Evolutionary conservation across 2,113 vertebrate genomes (phyloP).

Genomic region (Cyphotilapia sp.): DNA sequence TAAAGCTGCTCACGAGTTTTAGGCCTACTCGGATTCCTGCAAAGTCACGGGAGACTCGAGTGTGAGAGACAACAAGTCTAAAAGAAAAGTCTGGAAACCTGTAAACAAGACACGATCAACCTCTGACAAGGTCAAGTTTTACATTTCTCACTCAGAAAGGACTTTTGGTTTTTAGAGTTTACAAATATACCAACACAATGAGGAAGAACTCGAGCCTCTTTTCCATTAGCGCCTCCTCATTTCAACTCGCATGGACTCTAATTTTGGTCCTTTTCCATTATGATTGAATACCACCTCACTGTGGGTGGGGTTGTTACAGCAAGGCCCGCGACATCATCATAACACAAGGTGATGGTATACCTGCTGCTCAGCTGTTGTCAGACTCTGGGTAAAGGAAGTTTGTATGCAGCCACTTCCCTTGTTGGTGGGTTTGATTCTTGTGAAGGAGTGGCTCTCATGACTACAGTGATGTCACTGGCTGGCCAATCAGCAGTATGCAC

Average conservation of each 20-base stretch:
- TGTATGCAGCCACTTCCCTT: not conserved
- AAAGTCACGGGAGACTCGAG: not conserved
- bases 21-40: not conserved
- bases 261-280: not conserved
- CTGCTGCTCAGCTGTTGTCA: not conserved
- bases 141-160: not conserved
- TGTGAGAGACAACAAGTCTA: not conserved
- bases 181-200: not conserved
- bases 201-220: not conserved
- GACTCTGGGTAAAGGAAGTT: not conserved
- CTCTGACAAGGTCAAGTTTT: not conserved
- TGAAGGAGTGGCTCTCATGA: not conserved
- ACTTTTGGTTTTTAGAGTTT: not conserved
- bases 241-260: not conserved
- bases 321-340: not conserved
- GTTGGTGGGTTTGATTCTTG: not conserved
- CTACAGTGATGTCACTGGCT: not conserved
- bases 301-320: not conserved
- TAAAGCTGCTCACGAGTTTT: not conserved
- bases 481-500: not conserved
- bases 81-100: not conserved
- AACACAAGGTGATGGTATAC: not conserved
- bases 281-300: not conserved
- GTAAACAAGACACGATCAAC: not conserved
- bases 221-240: not conserved